Base-by-base conservation (phyloP, 1,140 invertebrate genomes). In the Neodiprion lecontei region DNA sequence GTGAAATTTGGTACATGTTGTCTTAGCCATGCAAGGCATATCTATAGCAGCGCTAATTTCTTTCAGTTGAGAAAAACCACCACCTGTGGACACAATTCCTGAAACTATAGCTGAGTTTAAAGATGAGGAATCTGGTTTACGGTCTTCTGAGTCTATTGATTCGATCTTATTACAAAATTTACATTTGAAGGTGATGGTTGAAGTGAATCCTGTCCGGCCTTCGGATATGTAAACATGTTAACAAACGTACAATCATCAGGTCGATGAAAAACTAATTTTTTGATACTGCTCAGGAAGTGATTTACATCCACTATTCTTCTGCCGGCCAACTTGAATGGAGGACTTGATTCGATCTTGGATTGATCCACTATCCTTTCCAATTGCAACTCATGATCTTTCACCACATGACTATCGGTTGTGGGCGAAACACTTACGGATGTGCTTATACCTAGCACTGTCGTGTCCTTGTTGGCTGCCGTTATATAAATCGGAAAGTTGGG, bases 1-100 rank as follows among this genome's bases (percentile, higher is more conserved):
- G 21, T 76, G 73, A 21, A 73, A 67, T 69, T 74, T 76, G 21
- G 28, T 75, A 28, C 71, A 82, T 4, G 76, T 78, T 47, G 48
- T 76, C 21, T 69, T 28, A 69, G 71, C 74, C 71, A 82, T 80
- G 49, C 73, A 76, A 28, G 76, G 77, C 47, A 83, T 77, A 70
- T 77, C 73, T 67, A 81, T 69, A 23, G 67, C 11, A 61, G 72
- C 47, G 74, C 21, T 47, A 47, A 53, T 69, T 76, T 72, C 66
- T 74, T 53, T 9, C 74, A 69, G 50, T 69, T 72, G 53, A 47
- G 72, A 28, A 65, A 67, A 75, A 49, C 75, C 75, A 48, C 21
- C 69, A 12, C 77, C 77, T 14, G 75, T 74, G 1, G 67, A 66
- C 53, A 78, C 40, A 12, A 72, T 74, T 71, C 75, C 75, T 28